Evolutionary conservation across 2,797 vertebrate genomes (phyloP), one percentile per base, ranked within the genome.

Genomic region (Brachymystax lenok): DNA sequence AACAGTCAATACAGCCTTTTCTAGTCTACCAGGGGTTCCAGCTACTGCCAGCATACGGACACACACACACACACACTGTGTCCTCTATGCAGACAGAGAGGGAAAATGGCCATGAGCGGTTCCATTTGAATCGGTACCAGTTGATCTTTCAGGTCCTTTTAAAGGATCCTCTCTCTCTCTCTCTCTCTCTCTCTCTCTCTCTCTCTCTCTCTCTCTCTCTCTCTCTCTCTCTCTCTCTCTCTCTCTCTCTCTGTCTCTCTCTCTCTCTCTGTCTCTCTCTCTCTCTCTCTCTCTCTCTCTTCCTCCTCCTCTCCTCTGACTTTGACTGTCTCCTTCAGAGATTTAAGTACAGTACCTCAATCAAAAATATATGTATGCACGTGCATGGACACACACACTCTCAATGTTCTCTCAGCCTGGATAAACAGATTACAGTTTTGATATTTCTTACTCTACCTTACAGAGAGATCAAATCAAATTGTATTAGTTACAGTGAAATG

Each of bases 221-320:
- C 6, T 33, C 4, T 33, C 33, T 33, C 33, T 1, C 33, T 1
- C 5, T 5, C 33, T 1, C 35, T 0, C 35, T 7, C 5, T 4
- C 30, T 4, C 30, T 0, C 33, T 1, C 5, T 0, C 35, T 40
- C 33, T 5, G 4, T 5, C 30, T 1, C 30, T 5, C 30, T 5
- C 30, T 5, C 33, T 5, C 33, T 33, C 5, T 5, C 33, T 5
- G 4, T 0, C 33, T 35, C 5, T 0, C 5, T 4, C 30, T 33
- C 30, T 4, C 30, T 33, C 4, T 0, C 4, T 33, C 33, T 6
- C 33, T 35, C 33, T 35, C 35, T 40, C 7, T 98, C 96, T 97
- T 98, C 96, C 96, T 96, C 95, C 95, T 98, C 96, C 96, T 96
- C 95, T 95, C 94, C 95, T 89, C 94, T 95, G 93, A 93, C 95